Conservation (phyloP, 2,888 invertebrate species). For the Coleophora flavipennella region DNA sequence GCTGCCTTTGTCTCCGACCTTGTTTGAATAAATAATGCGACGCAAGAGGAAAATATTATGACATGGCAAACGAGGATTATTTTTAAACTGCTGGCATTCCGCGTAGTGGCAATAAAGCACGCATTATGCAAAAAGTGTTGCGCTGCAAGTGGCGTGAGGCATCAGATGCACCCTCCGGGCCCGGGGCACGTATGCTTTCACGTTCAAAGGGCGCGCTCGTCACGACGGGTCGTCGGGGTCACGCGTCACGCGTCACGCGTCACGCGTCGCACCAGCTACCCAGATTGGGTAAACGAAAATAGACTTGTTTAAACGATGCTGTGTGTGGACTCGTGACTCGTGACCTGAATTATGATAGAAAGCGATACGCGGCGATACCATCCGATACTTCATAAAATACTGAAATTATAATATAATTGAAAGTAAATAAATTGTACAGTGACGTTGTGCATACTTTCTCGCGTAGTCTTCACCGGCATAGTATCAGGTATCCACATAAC, state of each 20-base stretch:
- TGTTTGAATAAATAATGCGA: too few relatives aligned
- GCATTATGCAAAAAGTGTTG: constrained; percentile 51
- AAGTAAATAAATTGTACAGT: too few relatives aligned
- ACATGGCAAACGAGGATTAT: constrained; percentile 20
- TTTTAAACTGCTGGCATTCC: constrained; percentile 44
- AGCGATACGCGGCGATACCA: too few relatives aligned
- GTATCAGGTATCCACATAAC: too few relatives aligned
- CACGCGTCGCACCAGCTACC: constrained; percentile 25
- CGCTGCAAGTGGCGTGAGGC: constrained; percentile 40
- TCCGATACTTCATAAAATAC: too few relatives aligned
- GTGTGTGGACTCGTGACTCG: too few relatives aligned
- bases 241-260: constrained; percentile 22
- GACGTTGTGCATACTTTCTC: too few relatives aligned
- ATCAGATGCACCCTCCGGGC: constrained; percentile 22
- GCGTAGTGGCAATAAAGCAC: constrained; percentile 40
- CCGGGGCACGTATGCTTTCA: constrained; percentile 32
- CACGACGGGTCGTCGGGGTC: constrained; percentile 11
- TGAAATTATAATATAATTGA: too few relatives aligned
- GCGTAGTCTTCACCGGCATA: too few relatives aligned
- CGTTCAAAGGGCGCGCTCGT: constrained; percentile 31
- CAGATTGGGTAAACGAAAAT: constrained; percentile 51
- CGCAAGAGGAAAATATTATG: too few relatives aligned
- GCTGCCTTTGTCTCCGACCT: too few relatives aligned
- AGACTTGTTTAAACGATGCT: constrained; percentile 31
- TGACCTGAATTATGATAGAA: too few relatives aligned